Conservation (phyloP, 1,140 invertebrate genomes). For the Cydia amplana region DNA sequence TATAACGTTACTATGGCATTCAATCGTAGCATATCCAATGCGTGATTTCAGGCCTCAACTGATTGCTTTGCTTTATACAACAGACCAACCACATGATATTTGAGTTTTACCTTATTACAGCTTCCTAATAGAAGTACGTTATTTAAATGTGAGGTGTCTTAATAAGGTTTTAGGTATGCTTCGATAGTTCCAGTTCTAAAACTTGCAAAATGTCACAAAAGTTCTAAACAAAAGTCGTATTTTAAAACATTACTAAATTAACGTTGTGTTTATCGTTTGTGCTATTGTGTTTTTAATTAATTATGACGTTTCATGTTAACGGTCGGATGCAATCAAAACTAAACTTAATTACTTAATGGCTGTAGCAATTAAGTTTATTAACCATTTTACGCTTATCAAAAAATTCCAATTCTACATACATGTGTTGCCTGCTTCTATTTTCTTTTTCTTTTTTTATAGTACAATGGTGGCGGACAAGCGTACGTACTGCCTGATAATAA, state of each 20-base stretch:
- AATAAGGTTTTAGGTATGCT: background rate
- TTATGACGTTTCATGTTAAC: slow-evolving; percentile 9
- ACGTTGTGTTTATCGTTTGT: background rate
- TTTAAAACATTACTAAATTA: background rate
- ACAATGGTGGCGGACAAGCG: no score
- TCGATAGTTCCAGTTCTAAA: background rate
- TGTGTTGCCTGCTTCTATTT: background rate
- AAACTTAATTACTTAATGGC: slow-evolving; percentile 5
- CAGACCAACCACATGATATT: background rate
- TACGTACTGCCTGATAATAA: no score
- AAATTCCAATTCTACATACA: background rate
- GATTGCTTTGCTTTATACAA: background rate
- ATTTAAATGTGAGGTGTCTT: background rate
- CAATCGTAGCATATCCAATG: background rate
- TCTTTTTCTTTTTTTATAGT: no score
- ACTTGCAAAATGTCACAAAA: no score
- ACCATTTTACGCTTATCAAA: background rate
- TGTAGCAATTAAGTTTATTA: slow-evolving; percentile 2
- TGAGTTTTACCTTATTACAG: no score
- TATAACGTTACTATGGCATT: background rate
- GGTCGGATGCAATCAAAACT: background rate
- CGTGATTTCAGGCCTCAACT: background rate
- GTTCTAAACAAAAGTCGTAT: background rate
- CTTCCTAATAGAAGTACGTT: no score
- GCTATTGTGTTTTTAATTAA: slow-evolving; percentile 4